Base-by-base conservation (phyloP, 1,140 invertebrate species). In the Papilio polytes region DNA sequence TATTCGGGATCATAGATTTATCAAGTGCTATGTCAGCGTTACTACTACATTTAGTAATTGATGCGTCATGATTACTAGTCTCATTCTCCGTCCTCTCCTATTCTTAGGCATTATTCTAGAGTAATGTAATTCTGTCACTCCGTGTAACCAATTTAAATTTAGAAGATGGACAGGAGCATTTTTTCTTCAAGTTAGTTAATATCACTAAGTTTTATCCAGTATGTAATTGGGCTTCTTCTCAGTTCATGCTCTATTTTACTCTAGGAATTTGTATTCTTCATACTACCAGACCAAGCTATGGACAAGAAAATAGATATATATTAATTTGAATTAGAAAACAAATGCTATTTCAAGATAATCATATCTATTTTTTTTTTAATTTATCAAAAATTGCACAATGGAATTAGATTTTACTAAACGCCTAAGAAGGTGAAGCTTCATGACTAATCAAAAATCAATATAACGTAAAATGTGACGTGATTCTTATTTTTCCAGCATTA, bases 361-460 rank as follows among this genome's bases (percentile, higher is more conserved):
- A 41, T 41, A 41, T 41, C 36, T 8, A 41, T 8, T 8, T 41
- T 22, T 41, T 22, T 59, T 9, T 12, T 26, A 22, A 63, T 63
- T 41, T 41, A 63, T 63, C 20, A 26, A 12, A 70, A 31, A 31
- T 70, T 66, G 63, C 63, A 66, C 63, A 66, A 66, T 15, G 15
- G 36, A 66, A 66, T 31, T 66, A 15, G 22, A 66, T 15, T 31
- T 66, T 66, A 66, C 63, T 15, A 66, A 66, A 26, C 3, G 10
- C 22, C 22, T 15, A 66, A 63, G 6, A 66, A 66, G 22, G 31
- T 12, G 6, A 15, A 13, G 9, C 63, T 20, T 10, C 22, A 15
- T 66, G 63, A 66, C 22, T 66, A 66, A 66, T 15, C 63, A 66
- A 26, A 66, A 66, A 31, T 66, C 22, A 26, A 26, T n/a, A 31